Evolutionary conservation across 2,797 vertebrate genomes (phyloP).

Genomic region (Scarus forsteni): DNA sequence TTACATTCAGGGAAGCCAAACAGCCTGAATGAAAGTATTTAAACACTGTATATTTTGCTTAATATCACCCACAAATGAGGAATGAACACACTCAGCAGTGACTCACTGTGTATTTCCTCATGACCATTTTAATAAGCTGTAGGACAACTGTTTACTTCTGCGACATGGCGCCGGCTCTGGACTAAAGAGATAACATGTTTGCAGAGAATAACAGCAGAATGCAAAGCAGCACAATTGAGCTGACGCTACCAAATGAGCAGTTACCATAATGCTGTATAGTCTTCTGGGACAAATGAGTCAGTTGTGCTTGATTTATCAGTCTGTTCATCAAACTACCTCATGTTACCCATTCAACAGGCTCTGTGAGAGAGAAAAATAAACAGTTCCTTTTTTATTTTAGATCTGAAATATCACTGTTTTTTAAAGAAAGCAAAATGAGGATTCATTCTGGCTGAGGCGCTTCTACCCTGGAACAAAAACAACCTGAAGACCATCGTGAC

Average conservation of each 20-base stretch:
- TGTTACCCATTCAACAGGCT: conserved; percentile 40
- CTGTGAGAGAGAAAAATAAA: conserved; percentile 8
- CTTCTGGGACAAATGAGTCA: conserved; percentile 71
- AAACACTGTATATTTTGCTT: conserved; percentile 43
- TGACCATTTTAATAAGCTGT: conserved; percentile 59
- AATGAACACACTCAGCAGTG: conserved; percentile 58
- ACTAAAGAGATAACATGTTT: conserved; percentile 70
- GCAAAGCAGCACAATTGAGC: conserved; percentile 50
- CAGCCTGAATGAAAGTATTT: conserved; percentile 25
- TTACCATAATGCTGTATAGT: conserved; percentile 51
- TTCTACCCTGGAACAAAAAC: too few relatives aligned
- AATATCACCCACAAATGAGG: conserved; percentile 47
- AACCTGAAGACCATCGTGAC: too few relatives aligned
- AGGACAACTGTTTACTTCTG: conserved; percentile 57
- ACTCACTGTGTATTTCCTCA: conserved; percentile 35
- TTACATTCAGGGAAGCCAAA: conserved; percentile 34
- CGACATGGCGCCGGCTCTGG: conserved; percentile 49
- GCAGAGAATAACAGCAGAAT: conserved; percentile 62
- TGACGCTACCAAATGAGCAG: conserved; percentile 59
- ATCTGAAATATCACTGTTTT: conserved; percentile 19
- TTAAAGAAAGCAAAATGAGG: neutral
- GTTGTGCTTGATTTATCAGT: conserved; percentile 63
- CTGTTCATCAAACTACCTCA: conserved; percentile 66
- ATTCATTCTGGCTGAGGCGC: too few relatives aligned
- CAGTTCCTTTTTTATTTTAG: conserved; percentile 1